Base-by-base conservation (phyloP, 2,888 invertebrate species). In the Lithosia quadra region DNA sequence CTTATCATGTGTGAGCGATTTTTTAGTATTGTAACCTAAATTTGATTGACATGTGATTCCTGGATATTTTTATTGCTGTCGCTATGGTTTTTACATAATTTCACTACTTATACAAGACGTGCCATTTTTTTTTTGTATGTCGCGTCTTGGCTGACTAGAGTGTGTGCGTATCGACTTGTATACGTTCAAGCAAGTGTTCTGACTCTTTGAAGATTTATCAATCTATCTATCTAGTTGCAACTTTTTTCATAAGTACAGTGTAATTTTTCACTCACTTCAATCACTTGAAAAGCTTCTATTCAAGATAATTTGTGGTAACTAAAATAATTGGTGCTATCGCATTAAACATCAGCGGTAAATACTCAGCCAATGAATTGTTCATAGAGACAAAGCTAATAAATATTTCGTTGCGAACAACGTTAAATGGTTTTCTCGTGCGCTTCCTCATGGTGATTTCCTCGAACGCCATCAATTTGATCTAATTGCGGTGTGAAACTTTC, bases 401-500 rank as follows among this genome's bases (percentile, higher is more conserved):
- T 70, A 75, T 75, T 68, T 75, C 63, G 72, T 71, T 58, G 59
- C 55, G 57, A 56, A 68, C 36, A 68, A 63, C 65, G 57, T 67
- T 62, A 63, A 69, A 69, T 60, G 63, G 68, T 70, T 78, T 67
- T 78, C 75, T 73, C 68, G 57, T 71, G 66, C 60, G 55, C 58
- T 71, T 66, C 68, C 69, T 69, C 63, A 64, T 81, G 71, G 64
- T 21, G 63, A 65, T 82, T 85, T 84, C 84, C 79, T 79, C 63
- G 79, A 77, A 77, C 65, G 72, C 80, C 81, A 82, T 84, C 83
- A 76, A 82, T 83, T 79, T 76, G 74, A 80, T 84, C 76, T 82
- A 81, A 85, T 80, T 81, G 79, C 69, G 65, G 75, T 88, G 89
- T 79, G 85, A 88, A 88, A 88, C 88, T 89, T 89, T 89, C 87